Evolutionary conservation across 2,113 vertebrate genomes (phyloP).

Genomic region (Siphamia tubifer): DNA sequence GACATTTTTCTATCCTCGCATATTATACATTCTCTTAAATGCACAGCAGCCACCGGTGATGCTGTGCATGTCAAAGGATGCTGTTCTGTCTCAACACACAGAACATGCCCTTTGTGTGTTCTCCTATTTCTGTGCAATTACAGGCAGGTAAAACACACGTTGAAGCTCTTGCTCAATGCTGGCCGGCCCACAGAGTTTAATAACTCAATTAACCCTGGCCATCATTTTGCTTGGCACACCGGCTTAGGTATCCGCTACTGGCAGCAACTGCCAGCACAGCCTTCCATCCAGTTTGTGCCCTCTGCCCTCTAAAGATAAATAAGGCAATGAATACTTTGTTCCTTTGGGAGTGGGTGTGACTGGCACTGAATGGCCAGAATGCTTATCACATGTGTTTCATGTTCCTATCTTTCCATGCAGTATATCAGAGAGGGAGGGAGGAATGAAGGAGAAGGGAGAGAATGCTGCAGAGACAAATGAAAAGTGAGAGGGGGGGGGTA

Average conservation of each 20-base stretch:
- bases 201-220: constrained; percentile 61
- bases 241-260: constrained; percentile 49
- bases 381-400: constrained; percentile 51
- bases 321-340: constrained; percentile 46
- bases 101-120: constrained; percentile 6
- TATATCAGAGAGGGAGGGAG: constrained; percentile 23
- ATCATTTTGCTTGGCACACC: constrained; percentile 44
- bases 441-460: not conserved
- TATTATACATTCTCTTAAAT: no score
- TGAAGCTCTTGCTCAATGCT: constrained; percentile 19
- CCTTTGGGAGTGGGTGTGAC: constrained; percentile 46
- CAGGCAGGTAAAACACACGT: constrained; percentile 21
- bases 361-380: constrained; percentile 26
- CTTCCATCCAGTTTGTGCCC: constrained; percentile 64
- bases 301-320: constrained; percentile 60
- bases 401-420: constrained; percentile 36
- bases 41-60: no score
- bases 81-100: not conserved
- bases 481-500: not conserved
- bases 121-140: not conserved
- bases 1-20: no score
- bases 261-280: constrained; percentile 34
- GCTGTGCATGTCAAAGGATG: not conserved
- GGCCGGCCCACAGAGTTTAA: constrained; percentile 36
- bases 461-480: not conserved